These are phyloP conservation scores for Eremobia ochroleuca DNA, from an alignment of 2,888 invertebrate species.

Conservation along the genomic window DNA sequence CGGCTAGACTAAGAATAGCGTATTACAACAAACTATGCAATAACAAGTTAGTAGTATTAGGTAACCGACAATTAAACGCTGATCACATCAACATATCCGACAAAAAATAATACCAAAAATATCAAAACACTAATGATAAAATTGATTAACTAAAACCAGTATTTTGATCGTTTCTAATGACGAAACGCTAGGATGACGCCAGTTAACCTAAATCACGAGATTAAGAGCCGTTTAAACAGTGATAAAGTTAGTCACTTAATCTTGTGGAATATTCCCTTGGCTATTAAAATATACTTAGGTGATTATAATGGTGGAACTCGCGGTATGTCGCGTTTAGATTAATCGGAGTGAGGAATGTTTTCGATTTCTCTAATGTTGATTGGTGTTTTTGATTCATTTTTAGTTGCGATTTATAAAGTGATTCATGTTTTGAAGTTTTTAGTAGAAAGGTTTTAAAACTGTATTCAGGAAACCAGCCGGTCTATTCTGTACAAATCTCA, in stretches of 20 bases:
- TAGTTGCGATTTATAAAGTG: not conserved
- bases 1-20: too few species aligned
- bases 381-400: slow-evolving; percentile 10
- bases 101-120: slow-evolving; percentile 22
- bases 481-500: too few species aligned
- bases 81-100: not conserved
- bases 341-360: slow-evolving; percentile 22
- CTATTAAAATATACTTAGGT: slow-evolving; percentile 45
- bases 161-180: slow-evolving; percentile 30
- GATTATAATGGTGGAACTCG: slow-evolving; percentile 13
- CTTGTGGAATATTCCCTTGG: slow-evolving; percentile 56
- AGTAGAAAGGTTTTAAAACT: not conserved
- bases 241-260: slow-evolving; percentile 45
- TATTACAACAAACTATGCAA: too few species aligned
- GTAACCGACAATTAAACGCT: not conserved
- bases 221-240: slow-evolving; percentile 46
- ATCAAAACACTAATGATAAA: slow-evolving; percentile 26
- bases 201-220: slow-evolving; percentile 55
- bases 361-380: slow-evolving; percentile 20
- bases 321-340: slow-evolving; percentile 7
- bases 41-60: not conserved
- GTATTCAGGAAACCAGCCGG: not conserved
- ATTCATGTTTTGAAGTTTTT: not conserved
- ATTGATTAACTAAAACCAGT: slow-evolving; percentile 30
- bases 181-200: slow-evolving; percentile 45